These are phyloP conservation scores for Porphyrio hochstetteri DNA, from an alignment of 2,113 vertebrate genomes.

Conservation along the genomic window DNA sequence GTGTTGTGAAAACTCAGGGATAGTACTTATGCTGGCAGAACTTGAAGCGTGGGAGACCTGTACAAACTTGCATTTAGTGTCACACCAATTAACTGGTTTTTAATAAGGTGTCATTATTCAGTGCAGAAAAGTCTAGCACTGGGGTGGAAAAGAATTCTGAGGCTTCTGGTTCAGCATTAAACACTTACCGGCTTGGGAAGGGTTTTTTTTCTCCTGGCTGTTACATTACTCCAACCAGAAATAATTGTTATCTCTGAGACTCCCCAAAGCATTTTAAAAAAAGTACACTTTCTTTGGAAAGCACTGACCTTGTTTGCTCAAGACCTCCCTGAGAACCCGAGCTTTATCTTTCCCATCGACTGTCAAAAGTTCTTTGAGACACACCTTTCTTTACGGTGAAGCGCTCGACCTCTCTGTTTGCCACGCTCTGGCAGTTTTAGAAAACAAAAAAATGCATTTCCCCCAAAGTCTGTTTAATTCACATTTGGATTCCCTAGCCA, in stretches of 20 bases:
- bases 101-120: background rate
- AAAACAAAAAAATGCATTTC: background rate
- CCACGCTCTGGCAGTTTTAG: background rate
- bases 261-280: background rate
- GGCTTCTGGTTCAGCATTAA: background rate
- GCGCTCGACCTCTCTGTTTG: background rate
- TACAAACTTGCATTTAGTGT: background rate
- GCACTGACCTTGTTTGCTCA: constrained; percentile 12
- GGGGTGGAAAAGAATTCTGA: background rate
- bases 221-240: background rate
- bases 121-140: background rate
- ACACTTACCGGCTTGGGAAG: background rate
- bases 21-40: background rate
- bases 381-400: background rate
- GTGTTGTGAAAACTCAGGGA: background rate
- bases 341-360: background rate
- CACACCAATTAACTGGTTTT: background rate
- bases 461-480: background rate
- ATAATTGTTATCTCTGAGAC: background rate
- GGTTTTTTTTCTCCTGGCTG: background rate
- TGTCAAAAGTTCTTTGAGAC: background rate
- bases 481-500: background rate
- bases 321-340: background rate
- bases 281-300: background rate
- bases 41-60: background rate